Base-by-base conservation (phyloP, 2,113 vertebrate genomes). In the Ophiodon elongatus region DNA sequence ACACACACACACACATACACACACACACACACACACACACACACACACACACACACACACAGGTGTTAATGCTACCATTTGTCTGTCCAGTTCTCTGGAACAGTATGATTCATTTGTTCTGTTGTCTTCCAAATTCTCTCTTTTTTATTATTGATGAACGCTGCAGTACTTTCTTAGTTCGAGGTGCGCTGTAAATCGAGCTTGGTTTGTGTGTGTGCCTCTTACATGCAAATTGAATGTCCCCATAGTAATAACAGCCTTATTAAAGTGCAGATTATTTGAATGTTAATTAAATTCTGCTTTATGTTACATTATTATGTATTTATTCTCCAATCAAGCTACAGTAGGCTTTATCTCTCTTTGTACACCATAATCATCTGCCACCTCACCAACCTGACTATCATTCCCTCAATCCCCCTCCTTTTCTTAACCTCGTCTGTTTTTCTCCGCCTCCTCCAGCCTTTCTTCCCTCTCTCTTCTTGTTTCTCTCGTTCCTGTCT, bases 231-330 rank as follows among this genome's bases (percentile, higher is more conserved):
- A 92, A 94, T 92, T 43, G 88, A 86, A 85, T 54, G 74, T 85
- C 86, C 89, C 90, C 63, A 68, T 83, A 86, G 90, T 91, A 91
- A 88, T 90, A 92, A 82, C 79, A 72, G 75, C 83, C 83, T 88
- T 90, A 93, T 93, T 92, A 93, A 93, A 93, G 70, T 27, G 0
- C 79, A 85, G 85, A 92, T 93, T 91, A 92, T 86, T 77, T 88
- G 80, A 90, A 85, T 89, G 86, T 90, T 93, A 90, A 93, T 94
- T 93, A 90, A 90, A 90, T 85, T 88, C 81, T 80, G 68, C 88
- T 89, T 88, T 85, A 91, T 80, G 84, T 80, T 82, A 83, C 77
- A 88, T 89, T 85, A 90, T 89, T 89, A 89, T 92, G 87, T 76
- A 92, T 91, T 91, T 83, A 90, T 92, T 76, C 85, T 83, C 80